Conservation (phyloP, 2,888 invertebrate genomes). For the Venusia cambrica region DNA sequence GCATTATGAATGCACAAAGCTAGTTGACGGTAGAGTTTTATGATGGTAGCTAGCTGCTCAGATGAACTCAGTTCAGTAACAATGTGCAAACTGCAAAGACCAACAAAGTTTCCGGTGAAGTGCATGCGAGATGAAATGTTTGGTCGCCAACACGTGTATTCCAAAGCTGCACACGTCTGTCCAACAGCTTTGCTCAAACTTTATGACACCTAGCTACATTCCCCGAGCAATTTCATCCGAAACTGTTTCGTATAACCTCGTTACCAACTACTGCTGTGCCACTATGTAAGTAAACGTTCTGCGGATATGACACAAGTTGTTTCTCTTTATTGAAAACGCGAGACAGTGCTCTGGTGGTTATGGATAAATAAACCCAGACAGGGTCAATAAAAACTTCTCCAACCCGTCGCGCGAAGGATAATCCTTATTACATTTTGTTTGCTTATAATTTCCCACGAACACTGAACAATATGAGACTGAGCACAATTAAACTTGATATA, state of each 20-base stretch:
- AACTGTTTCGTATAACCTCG: slow-evolving; percentile 72
- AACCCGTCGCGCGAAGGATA: too few relatives aligned
- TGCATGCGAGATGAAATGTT: slow-evolving; percentile 48
- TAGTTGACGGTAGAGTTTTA: slow-evolving; percentile 15
- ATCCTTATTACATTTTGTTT: too few relatives aligned
- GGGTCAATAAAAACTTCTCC: slow-evolving; percentile 12
- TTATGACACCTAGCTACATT: slow-evolving; percentile 72
- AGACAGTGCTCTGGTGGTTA: slow-evolving; percentile 30
- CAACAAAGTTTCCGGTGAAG: slow-evolving; percentile 46
- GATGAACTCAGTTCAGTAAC: slow-evolving; percentile 26
- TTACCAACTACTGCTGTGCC: slow-evolving; percentile 61
- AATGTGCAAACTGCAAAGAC: slow-evolving; percentile 38
- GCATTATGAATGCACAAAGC: slow-evolving; percentile 12
- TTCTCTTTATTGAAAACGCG: slow-evolving; percentile 67
- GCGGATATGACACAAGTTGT: slow-evolving; percentile 62
- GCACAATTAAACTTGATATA: too few relatives aligned
- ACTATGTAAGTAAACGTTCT: slow-evolving; percentile 64
- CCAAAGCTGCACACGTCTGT: slow-evolving; percentile 60
- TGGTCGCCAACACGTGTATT: slow-evolving; percentile 58
- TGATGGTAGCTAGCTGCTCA: slow-evolving; percentile 17
- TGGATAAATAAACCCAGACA: slow-evolving; percentile 10
- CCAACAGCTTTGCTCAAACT: slow-evolving; percentile 63
- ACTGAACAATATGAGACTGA: too few relatives aligned
- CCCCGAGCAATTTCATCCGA: slow-evolving; percentile 65
- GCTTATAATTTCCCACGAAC: too few relatives aligned